Conservation (phyloP, 2,888 invertebrate genomes). For the Luperina testacea region DNA sequence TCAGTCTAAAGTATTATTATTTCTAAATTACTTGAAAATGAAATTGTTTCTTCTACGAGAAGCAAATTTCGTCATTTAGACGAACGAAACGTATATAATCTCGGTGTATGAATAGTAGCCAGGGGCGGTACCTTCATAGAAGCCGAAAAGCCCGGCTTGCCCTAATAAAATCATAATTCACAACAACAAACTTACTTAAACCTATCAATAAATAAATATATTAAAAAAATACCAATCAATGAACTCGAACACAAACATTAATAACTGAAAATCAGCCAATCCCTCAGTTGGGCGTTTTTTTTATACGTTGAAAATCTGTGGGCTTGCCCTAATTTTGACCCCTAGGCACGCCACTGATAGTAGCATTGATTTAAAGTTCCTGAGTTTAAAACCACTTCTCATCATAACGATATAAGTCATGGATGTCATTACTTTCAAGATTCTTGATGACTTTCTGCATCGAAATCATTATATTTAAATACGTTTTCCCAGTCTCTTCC, state of each 20-base stretch:
- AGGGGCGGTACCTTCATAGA: too few relatives aligned
- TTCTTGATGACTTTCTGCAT: neutral
- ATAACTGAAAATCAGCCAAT: too few relatives aligned
- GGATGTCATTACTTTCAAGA: conserved; percentile 27
- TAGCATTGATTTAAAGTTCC: conserved; percentile 46
- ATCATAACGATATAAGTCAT: conserved; percentile 13
- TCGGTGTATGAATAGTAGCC: conserved; percentile 40
- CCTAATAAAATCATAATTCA: too few relatives aligned
- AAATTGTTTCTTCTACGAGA: conserved; percentile 3
- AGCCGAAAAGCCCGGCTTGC: too few relatives aligned
- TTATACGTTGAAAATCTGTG: too few relatives aligned
- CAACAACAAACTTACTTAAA: too few relatives aligned
- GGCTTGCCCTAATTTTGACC: too few relatives aligned
- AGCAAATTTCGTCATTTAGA: conserved; percentile 3
- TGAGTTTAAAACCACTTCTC: conserved; percentile 18
- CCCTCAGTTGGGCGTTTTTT: too few relatives aligned
- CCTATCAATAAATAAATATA: too few relatives aligned
- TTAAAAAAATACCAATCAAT: too few relatives aligned
- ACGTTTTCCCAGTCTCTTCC: neutral
- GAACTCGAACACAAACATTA: too few relatives aligned
- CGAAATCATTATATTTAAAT: neutral
- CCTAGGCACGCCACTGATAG: too few relatives aligned
- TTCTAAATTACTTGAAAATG: conserved; percentile 33
- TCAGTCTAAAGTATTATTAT: conserved; percentile 41
- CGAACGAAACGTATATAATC: conserved; percentile 34